phyloP scores from a whole-genome alignment of 2,888 invertebrate species.

The Volucella inflata region DNA sequence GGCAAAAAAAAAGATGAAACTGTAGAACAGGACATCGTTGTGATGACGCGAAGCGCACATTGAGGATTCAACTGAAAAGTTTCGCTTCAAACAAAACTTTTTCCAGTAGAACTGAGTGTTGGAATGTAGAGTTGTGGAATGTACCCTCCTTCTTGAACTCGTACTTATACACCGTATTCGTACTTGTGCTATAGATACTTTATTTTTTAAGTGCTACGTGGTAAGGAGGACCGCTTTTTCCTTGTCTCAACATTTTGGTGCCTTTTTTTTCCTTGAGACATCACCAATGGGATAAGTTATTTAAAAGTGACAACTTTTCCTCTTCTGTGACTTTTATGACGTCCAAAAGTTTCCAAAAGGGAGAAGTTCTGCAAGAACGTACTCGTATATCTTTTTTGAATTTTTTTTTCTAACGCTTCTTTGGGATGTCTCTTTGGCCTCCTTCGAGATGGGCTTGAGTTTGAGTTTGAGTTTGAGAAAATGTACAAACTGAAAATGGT shows the following conservation, averaged over 20 bases:
- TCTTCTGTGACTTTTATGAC: constrained; percentile 72
- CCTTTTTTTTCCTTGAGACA: constrained; percentile 33
- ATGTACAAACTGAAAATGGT: constrained; percentile 44
- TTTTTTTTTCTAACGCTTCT: constrained; percentile 22
- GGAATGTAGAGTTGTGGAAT: constrained; percentile 1
- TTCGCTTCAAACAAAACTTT: constrained; percentile 67
- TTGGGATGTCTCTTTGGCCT: constrained; percentile 3
- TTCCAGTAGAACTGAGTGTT: background rate
- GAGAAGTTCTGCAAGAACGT: constrained; percentile 29
- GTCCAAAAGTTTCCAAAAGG: constrained; percentile 59
- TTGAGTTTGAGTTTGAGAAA: background rate
- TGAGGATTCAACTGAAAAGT: constrained; percentile 68
- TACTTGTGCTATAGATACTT: constrained; percentile 43
- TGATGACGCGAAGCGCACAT: constrained; percentile 51
- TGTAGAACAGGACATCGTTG: constrained; percentile 36
- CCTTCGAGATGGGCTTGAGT: constrained; percentile 8
- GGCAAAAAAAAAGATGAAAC: background rate
- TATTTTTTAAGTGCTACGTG: constrained; percentile 67
- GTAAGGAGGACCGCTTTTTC: constrained; percentile 5
- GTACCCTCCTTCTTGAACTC: no score
- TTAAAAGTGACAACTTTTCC: constrained; percentile 71
- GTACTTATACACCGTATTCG: no score
- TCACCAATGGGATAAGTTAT: constrained; percentile 72
- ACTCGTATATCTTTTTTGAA: background rate
- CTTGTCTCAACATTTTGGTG: background rate